Evolutionary conservation across 2,113 vertebrate genomes (phyloP).

Genomic region (Laticauda colubrina): DNA sequence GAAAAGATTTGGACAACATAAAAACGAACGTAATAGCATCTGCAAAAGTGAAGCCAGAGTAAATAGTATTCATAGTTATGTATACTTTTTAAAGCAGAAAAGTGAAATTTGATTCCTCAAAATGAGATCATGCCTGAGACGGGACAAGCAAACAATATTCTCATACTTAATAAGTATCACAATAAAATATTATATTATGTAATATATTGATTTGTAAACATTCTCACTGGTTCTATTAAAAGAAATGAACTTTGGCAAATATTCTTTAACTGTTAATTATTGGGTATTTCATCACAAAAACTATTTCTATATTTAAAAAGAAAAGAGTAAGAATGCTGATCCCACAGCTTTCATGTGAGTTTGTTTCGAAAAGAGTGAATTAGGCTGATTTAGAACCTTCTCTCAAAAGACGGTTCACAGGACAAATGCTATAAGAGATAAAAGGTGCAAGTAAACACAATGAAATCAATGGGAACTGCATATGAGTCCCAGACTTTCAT

Average conservation of each 20-base stretch:
- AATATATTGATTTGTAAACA: neutral
- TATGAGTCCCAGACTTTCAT: neutral
- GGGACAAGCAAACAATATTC: neutral
- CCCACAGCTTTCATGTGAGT: neutral
- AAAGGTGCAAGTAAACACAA: neutral
- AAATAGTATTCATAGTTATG: neutral
- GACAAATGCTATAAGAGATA: neutral
- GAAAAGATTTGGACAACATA: neutral
- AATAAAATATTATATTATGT: neutral
- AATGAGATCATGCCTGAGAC: neutral
- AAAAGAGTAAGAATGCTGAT: neutral
- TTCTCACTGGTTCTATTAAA: neutral
- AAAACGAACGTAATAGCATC: neutral
- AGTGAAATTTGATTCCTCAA: neutral
- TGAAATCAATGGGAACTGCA: neutral
- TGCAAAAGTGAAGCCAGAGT: rapidly evolving
- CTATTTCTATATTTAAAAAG: neutral
- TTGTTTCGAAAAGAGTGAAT: neutral
- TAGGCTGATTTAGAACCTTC: neutral
- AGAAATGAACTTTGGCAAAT: rapidly evolving
- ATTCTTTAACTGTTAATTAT: neutral
- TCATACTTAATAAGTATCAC: neutral
- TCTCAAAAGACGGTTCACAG: neutral
- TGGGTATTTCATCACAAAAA: neutral
- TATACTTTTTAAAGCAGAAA: neutral